phyloP scores from a whole-genome alignment of 2,113 vertebrate genomes.

The Oreotragus oreotragus region DNA sequence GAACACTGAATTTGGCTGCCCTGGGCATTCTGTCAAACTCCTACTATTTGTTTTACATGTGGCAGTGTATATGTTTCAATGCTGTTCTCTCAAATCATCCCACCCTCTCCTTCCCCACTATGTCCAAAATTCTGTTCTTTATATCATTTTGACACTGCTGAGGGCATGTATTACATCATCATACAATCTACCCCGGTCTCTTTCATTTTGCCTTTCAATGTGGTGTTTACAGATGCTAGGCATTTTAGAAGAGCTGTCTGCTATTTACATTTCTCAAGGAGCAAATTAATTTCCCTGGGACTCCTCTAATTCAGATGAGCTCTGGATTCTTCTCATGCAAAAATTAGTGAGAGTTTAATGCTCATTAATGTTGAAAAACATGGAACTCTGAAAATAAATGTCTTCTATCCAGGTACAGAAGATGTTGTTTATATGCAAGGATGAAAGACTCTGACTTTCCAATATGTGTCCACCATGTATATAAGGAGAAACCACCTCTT shows the following conservation, averaged over 20 bases:
- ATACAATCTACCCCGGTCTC: background rate
- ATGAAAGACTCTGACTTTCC: background rate
- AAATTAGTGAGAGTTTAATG: background rate
- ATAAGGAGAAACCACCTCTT: background rate
- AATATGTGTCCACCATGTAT: background rate
- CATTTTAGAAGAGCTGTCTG: background rate
- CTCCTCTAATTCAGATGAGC: background rate
- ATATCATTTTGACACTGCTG: background rate
- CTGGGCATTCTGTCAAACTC: background rate
- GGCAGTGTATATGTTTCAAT: background rate
- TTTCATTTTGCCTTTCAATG: background rate
- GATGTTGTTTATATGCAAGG: background rate
- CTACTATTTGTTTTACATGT: background rate
- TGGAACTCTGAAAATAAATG: background rate
- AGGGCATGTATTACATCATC: background rate
- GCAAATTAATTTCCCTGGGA: constrained; percentile 26
- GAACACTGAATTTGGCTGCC: background rate
- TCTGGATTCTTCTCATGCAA: background rate
- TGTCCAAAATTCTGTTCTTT: background rate
- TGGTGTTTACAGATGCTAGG: constrained; percentile 14
- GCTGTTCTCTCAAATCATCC: background rate
- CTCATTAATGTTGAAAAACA: background rate
- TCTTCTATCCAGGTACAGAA: background rate
- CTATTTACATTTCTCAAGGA: constrained; percentile 4
- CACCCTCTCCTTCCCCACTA: background rate